These are phyloP conservation scores for Papilio dardanus DNA, from an alignment of 1,140 invertebrate species.

Conservation along the genomic window DNA sequence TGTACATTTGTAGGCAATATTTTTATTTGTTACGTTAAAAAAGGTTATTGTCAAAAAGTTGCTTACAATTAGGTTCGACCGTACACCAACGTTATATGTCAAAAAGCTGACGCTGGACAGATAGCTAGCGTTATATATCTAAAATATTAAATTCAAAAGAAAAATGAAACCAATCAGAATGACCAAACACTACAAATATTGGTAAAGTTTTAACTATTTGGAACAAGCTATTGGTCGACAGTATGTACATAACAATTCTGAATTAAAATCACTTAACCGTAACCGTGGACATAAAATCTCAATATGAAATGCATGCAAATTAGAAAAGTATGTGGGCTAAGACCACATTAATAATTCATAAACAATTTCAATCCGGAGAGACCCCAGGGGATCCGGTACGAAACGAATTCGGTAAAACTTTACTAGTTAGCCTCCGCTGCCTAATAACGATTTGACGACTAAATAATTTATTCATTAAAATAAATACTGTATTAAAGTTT, in stretches of 20 bases:
- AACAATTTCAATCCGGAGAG: slow-evolving; percentile 28
- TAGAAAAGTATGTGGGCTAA: slow-evolving; percentile 28
- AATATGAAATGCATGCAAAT: slow-evolving; percentile 24
- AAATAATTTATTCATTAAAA: slow-evolving; percentile 33
- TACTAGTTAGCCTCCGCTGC: slow-evolving; percentile 22
- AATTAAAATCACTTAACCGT: slow-evolving; percentile 20
- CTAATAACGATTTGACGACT: slow-evolving; percentile 26
- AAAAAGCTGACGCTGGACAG: too few species aligned
- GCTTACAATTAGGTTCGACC: too few species aligned
- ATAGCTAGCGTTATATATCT: too few species aligned
- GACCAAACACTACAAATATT: not conserved
- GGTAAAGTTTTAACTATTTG: not conserved
- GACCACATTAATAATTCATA: slow-evolving; percentile 32
- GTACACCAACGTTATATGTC: too few species aligned
- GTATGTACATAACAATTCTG: not conserved
- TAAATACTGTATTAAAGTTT: not conserved
- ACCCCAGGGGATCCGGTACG: slow-evolving; percentile 18
- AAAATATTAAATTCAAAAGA: not conserved
- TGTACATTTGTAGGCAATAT: not conserved
- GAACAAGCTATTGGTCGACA: not conserved
- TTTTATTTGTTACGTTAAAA: too few species aligned
- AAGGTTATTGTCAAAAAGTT: too few species aligned
- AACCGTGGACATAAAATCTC: slow-evolving; percentile 4
- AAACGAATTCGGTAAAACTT: slow-evolving; percentile 31
- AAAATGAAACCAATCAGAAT: not conserved